Evolutionary conservation across 2,888 invertebrate species (phyloP).

Genomic region (Volucella bombylans): DNA sequence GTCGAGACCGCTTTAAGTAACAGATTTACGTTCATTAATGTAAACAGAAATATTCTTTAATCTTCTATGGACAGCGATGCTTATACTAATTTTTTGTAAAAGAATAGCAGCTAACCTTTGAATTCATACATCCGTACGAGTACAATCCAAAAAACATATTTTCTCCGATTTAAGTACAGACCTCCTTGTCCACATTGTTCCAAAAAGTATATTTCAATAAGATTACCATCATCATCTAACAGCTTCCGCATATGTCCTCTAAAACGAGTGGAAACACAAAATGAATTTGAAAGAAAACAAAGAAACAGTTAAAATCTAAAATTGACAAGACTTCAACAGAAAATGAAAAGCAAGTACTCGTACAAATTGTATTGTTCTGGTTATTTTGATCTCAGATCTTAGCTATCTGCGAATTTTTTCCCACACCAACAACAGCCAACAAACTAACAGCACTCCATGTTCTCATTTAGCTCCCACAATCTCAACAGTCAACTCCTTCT

Average conservation of each 20-base stretch:
- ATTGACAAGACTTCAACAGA: constrained; percentile 35
- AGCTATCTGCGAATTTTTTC: constrained; percentile 40
- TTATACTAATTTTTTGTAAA: no score
- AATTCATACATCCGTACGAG: no score
- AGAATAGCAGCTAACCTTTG: no score
- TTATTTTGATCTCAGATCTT: constrained; percentile 31
- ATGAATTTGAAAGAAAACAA: background rate
- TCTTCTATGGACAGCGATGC: no score
- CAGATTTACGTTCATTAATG: no score
- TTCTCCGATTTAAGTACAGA: no score
- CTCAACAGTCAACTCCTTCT: background rate
- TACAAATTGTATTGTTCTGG: constrained; percentile 36
- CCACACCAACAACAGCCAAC: constrained; percentile 44
- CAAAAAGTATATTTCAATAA: no score
- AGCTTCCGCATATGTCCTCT: constrained; percentile 1
- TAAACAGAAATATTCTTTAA: no score
- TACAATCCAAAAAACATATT: no score
- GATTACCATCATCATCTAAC: background rate
- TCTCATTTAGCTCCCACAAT: background rate
- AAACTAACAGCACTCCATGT: background rate
- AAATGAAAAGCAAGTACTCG: constrained; percentile 15
- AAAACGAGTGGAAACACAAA: background rate
- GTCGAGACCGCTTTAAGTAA: no score
- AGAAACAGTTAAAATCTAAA: background rate
- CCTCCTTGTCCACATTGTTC: no score